Evolutionary conservation across 2,797 vertebrate species (phyloP), one percentile per base, ranked within the genome.

Genomic region (Pampus argenteus): DNA sequence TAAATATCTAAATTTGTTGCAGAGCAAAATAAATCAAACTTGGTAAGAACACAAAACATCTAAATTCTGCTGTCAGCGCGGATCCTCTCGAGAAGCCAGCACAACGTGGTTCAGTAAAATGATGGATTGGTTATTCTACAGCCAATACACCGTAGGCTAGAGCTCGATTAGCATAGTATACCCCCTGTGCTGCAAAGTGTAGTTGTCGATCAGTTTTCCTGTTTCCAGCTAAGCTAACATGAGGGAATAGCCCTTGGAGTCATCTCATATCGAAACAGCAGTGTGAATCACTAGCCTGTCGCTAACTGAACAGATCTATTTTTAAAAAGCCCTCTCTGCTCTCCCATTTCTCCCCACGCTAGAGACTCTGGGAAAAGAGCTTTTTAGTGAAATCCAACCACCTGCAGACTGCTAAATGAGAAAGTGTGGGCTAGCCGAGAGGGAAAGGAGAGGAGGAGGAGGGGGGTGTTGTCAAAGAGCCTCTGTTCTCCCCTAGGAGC

Each of bases 361-460:
- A 72, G 83, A 89, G 86, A 89, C 90, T 83, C 81, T 83, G 87
- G 88, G 90, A 89, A 88, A 89, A 91, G 79, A 82, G 89, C 91
- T 90, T 93, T 92, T 92, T 92, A 88, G 92, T 92, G 92, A 91
- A 92, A 94, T 92, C 86, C 87, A 93, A 94, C 94, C 93, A 94
- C 93, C 93, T 94, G 94, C 93, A 88, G 91, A 91, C 92, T 92
- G 90, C 90, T 92, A 94, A 94, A 94, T 94, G 93, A 94, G 89
- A 93, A 93, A 90, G 90, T 75, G 87, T 91, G 91, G 91, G 92
- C 88, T 90, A 85, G 91, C 88, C 78, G 88, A 89, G 89, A 91
- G 90, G 89, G 82, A 87, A 76, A 78, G 76, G 66, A 77, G 73
- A 45, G 68, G 76, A 51, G 74, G 45, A 28, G 73, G 66, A 15